phyloP scores from a whole-genome alignment of 2,797 vertebrate species.

The Otus scops region DNA sequence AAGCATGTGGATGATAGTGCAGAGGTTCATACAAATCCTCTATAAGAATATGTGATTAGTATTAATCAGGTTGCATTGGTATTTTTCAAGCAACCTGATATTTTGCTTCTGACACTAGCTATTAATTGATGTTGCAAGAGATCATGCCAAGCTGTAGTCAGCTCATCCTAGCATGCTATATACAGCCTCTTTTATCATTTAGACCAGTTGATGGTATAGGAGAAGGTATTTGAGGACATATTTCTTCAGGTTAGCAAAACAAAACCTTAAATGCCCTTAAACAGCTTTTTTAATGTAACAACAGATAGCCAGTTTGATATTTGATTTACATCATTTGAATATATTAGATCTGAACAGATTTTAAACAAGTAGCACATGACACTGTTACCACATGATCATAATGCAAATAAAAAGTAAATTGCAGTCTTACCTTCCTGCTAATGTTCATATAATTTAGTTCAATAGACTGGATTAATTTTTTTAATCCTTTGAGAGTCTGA shows the following conservation, averaged over 20 bases:
- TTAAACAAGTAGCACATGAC: background rate
- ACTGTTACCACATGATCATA: background rate
- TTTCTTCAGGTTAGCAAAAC: background rate
- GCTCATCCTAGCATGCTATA: background rate
- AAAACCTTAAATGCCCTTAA: background rate
- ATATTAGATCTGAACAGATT: background rate
- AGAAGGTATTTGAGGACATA: background rate
- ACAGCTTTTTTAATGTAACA: background rate
- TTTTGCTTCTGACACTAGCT: background rate
- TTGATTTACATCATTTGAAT: background rate
- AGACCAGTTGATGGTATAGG: background rate
- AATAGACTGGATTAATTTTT: background rate
- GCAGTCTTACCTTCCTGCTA: background rate
- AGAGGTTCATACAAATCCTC: background rate
- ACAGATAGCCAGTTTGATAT: background rate
- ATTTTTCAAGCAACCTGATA: background rate
- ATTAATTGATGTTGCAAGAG: background rate
- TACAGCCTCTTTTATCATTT: background rate
- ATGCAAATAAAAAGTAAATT: background rate
- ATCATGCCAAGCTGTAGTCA: background rate
- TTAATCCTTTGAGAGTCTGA: background rate
- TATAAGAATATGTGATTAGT: background rate
- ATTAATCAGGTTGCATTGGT: background rate
- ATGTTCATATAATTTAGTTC: background rate
- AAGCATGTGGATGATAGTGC: background rate